A percentile compares a stretch with the other conserved stretches of the same genome.
Evolutionary conservation across 2,113 vertebrate genomes (phyloP).

Genomic region (Spheniscus mendiculus): DNA sequence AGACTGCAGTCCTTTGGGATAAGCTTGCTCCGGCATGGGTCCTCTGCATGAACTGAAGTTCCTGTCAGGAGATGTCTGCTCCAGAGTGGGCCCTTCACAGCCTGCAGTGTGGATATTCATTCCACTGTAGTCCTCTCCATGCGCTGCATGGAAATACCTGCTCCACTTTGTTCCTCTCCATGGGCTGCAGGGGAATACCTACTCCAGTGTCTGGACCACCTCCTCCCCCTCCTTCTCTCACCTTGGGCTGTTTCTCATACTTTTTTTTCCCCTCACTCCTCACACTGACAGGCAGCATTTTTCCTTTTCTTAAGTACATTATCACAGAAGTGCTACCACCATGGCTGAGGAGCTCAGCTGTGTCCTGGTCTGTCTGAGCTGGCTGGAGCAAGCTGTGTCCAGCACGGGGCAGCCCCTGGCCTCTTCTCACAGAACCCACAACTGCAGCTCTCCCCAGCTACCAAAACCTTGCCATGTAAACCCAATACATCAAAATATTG

Average conservation of each 20-base stretch:
- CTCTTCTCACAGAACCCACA: background rate
- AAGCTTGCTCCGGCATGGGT: fast-evolving
- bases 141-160: background rate
- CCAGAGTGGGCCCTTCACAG: background rate
- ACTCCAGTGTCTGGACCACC: background rate
- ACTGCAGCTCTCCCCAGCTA: background rate
- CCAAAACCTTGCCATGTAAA: background rate
- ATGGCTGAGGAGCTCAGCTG: background rate
- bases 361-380: background rate
- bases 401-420: fast-evolving
- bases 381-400: fast-evolving
- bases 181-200: background rate
- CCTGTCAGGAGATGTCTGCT: background rate
- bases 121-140: fast-evolving
- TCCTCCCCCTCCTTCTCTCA: background rate
- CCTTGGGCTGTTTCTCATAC: background rate
- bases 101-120: background rate
- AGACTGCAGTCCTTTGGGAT: background rate
- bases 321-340: background rate
- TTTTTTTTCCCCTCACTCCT: no score
- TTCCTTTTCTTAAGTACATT: background rate
- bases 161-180: fast-evolving
- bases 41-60: background rate
- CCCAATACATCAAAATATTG: background rate
- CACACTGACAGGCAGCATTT: background rate